Conservation (phyloP, 2,113 vertebrate species). For the Nyctereutes procyonoides region DNA sequence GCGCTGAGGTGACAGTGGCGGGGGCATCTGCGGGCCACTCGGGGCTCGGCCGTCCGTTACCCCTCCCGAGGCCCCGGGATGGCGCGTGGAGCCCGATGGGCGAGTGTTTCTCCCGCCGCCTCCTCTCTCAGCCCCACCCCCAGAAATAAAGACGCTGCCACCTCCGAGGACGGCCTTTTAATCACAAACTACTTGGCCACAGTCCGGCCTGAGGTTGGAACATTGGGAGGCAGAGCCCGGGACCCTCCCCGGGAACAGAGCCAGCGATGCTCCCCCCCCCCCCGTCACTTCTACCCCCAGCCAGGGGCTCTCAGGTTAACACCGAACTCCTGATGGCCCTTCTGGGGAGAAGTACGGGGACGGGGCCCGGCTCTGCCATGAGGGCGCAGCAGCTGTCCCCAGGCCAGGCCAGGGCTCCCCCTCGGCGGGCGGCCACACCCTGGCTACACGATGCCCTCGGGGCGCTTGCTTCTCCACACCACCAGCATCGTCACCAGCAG, state of each 20-base stretch:
- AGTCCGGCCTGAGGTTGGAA: background rate
- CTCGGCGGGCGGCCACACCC: fast-evolving
- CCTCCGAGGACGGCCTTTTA: conserved; percentile 58
- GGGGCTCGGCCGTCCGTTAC: background rate
- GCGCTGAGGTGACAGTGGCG: too few species aligned
- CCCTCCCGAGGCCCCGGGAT: background rate
- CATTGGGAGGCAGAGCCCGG: background rate
- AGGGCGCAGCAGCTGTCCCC: fast-evolving
- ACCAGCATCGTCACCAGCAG: conserved; percentile 94
- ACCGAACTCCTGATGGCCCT: background rate
- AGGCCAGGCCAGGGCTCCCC: background rate
- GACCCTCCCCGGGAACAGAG: background rate
- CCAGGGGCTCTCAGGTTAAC: too few species aligned
- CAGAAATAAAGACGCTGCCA: background rate
- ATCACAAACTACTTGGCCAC: background rate
- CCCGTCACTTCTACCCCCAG: fast-evolving
- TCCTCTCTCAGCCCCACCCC: background rate
- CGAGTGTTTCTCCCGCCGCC: background rate
- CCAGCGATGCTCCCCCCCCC: fast-evolving
- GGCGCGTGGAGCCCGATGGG: too few species aligned
- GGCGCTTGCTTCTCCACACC: conserved; percentile 95
- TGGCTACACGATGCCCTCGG: conserved; percentile 90
- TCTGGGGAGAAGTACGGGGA: background rate
- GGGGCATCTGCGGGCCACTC: fast-evolving
- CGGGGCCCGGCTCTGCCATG: fast-evolving